Percentiles rank a stretch among this genome's conserved stretches.
Conservation (phyloP, 2,113 vertebrate species). For the Catharus minimus region DNA sequence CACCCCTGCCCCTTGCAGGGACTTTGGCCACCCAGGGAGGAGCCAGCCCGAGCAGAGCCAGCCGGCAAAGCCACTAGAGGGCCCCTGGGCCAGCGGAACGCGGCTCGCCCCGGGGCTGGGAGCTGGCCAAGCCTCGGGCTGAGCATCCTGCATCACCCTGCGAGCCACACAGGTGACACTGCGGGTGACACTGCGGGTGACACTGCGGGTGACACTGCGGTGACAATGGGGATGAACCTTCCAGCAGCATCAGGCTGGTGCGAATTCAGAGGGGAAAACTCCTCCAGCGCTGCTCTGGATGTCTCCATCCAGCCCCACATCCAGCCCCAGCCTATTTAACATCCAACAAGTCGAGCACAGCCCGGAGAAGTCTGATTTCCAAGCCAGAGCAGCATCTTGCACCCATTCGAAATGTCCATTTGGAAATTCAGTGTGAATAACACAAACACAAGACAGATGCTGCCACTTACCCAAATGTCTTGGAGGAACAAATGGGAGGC, state of each 20-base stretch:
- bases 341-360: slow-evolving; percentile 18
- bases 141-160: background rate
- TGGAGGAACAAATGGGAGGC: slow-evolving; percentile 61
- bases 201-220: too few species aligned
- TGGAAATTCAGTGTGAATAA: slow-evolving; percentile 69
- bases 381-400: slow-evolving; percentile 65
- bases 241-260: accelerated
- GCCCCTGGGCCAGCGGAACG: slow-evolving; percentile 26
- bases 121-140: background rate
- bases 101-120: background rate
- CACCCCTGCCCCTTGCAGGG: accelerated
- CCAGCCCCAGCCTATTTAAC: background rate
- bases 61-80: slow-evolving; percentile 20
- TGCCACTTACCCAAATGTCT: slow-evolving; percentile 67
- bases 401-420: slow-evolving; percentile 58
- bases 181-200: background rate
- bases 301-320: background rate
- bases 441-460: slow-evolving; percentile 66
- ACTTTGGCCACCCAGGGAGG: background rate
- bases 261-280: background rate
- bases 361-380: slow-evolving; percentile 38
- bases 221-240: too few species aligned
- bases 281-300: background rate
- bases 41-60: background rate
- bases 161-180: background rate